These are phyloP conservation scores for Microctenopoma lineatum DNA, from an alignment of 2,797 vertebrate genomes.

Conservation along the genomic window DNA sequence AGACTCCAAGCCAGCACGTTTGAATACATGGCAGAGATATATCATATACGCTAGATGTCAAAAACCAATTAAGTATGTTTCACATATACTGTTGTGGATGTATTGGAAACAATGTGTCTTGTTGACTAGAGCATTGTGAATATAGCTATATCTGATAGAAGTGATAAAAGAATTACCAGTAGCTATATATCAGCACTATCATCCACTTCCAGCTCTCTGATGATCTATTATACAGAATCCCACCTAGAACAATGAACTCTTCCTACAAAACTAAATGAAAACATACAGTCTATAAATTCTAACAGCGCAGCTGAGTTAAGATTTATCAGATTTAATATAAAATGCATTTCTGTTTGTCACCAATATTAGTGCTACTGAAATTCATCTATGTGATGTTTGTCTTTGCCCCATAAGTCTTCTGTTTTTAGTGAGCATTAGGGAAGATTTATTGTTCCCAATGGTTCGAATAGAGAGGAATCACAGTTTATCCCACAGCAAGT, in stretches of 20 bases:
- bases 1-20: constrained; percentile 13
- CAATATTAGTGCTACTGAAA: constrained; percentile 11
- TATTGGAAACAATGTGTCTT: constrained; percentile 14
- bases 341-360: constrained; percentile 15
- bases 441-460: constrained; percentile 41
- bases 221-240: neutral
- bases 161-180: constrained; percentile 1
- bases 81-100: constrained; percentile 15
- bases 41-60: constrained; percentile 4
- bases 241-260: neutral
- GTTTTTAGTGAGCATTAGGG: constrained; percentile 23
- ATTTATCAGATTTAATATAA: constrained; percentile 21
- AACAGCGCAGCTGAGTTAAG: neutral
- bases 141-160: constrained; percentile 9
- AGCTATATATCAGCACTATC: constrained; percentile 28
- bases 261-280: constrained; percentile 5
- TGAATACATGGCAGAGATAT: constrained; percentile 22
- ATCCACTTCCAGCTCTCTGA: neutral
- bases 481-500: constrained; percentile 46
- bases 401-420: constrained; percentile 23
- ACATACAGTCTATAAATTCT: constrained; percentile 1
- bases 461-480: constrained; percentile 30
- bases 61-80: constrained; percentile 12
- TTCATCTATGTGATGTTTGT: constrained; percentile 18
- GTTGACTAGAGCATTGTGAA: constrained; percentile 17